A percentile compares a stretch with the other conserved stretches of the same genome.
Conservation (phyloP, 2,113 vertebrate species). For the Suncus etruscus region DNA sequence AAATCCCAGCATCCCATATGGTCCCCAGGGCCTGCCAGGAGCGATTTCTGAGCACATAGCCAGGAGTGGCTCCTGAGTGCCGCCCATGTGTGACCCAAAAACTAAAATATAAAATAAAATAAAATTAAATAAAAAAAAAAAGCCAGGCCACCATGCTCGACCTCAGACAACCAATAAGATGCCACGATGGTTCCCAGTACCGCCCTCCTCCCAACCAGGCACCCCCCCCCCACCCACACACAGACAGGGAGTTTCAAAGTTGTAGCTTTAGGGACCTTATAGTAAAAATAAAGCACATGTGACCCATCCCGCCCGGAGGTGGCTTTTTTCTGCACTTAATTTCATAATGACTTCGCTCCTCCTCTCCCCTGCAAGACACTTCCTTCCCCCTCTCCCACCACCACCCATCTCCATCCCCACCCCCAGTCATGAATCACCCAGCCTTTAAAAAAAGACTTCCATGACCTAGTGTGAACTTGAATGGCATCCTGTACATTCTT, state of each 20-base stretch:
- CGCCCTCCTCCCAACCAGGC: not conserved
- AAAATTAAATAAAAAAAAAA: slow-evolving; percentile 48
- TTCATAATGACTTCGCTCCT: slow-evolving; percentile 75
- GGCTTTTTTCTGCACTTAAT: slow-evolving; percentile 72
- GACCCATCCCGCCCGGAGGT: slow-evolving; percentile 55
- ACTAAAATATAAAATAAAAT: too few species aligned
- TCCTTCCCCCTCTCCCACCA: slow-evolving; percentile 61
- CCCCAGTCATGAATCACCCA: slow-evolving; percentile 77
- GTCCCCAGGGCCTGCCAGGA: too few species aligned
- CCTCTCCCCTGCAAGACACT: slow-evolving; percentile 58
- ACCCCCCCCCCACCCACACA: slow-evolving; percentile 39
- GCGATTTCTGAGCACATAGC: too few species aligned
- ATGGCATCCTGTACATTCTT: slow-evolving; percentile 77
- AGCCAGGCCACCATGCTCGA: not conserved
- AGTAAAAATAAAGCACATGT: not conserved
- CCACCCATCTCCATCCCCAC: slow-evolving; percentile 61
- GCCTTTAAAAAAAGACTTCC: slow-evolving; percentile 78
- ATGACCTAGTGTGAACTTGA: slow-evolving; percentile 77
- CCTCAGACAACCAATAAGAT: slow-evolving; percentile 49
- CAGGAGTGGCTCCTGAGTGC: too few species aligned
- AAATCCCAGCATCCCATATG: too few species aligned
- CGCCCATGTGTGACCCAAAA: too few species aligned
- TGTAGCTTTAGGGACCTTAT: slow-evolving; percentile 39
- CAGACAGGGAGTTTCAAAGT: slow-evolving; percentile 57
- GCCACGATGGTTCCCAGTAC: not conserved